Base-by-base conservation (phyloP, 2,113 vertebrate species). In the Capreolus pygargus region DNA sequence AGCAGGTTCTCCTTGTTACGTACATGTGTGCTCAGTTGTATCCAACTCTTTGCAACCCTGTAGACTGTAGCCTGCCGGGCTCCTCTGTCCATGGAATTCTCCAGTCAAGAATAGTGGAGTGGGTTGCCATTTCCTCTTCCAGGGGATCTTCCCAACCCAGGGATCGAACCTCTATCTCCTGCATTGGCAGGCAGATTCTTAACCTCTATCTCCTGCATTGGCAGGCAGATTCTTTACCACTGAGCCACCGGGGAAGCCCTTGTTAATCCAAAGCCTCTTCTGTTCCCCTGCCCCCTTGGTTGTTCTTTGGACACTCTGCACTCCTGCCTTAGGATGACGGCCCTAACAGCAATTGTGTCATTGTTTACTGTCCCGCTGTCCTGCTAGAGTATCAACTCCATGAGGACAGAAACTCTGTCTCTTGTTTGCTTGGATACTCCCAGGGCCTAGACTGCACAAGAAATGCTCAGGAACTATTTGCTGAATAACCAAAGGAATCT, bases 341-440 rank as follows among this genome's bases (percentile, higher is more conserved):
- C 43, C 89, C 52, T 47, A 14, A 47, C 1, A 39, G 45, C 2
- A 19, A 4, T 25, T 1, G 2, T 5, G 1, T 11, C 7, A 30
- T 43, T 39, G 15, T 16, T 58, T 60, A 30, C 5, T 94, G 61
- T 36, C 36, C n/a, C 3, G 16, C 4, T 57, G 28, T 86, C 93
- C 52, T 39, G 78, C 54, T 17, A 47, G 64, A 83, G 55, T 1
- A 2, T 54, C 58, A 57, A 30, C 36, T 89, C 61, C 27, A 11
- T 0, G 55, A 86, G 55, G 60, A 91, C 13, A 23, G 12, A 78
- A 47, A n/a, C n/a, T 36, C 21, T 12, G 21, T 60, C 43, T 89
- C 89, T 67, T 55, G 19, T 81, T 60, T 39, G 21, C n/a, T n/a
- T 3, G 15, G 36, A 13, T 70, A 52, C 28, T 60, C 60, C 60